These are phyloP conservation scores for Bungarus multicinctus DNA, from an alignment of 2,113 vertebrate genomes.

Conservation along the genomic window DNA sequence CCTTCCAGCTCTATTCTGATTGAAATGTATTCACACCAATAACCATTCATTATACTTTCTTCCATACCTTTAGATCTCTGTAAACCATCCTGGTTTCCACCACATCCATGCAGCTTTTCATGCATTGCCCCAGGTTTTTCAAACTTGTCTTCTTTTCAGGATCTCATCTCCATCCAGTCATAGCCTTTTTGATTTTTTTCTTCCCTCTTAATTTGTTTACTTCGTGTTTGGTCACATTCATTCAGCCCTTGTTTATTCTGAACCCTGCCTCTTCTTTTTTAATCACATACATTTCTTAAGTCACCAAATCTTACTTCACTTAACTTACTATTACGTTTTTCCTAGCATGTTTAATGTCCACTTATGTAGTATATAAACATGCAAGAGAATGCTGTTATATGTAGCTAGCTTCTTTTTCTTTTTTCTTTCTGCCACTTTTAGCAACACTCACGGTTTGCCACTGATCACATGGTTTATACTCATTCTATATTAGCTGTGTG, in stretches of 20 bases:
- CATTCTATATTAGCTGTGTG: background rate
- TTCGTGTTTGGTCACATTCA: background rate
- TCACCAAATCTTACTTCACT: background rate
- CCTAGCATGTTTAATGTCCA: background rate
- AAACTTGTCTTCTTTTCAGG: background rate
- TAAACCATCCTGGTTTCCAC: background rate
- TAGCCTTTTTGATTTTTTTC: background rate
- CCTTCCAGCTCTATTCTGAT: background rate
- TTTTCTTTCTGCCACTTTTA: background rate
- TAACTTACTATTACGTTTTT: background rate
- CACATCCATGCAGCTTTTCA: background rate
- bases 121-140: background rate
- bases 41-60: background rate
- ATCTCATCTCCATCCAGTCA: background rate
- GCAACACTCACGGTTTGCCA: background rate
- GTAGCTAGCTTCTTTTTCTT: background rate
- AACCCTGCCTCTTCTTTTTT: background rate
- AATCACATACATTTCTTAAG: background rate
- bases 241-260: background rate
- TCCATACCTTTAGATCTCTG: background rate
- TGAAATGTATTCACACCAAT: background rate
- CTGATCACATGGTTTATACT: background rate
- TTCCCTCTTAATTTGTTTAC: background rate
- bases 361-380: background rate
- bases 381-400: background rate